Percentiles rank a stretch among this genome's conserved stretches.
These are phyloP conservation scores for Amyelois transitella DNA, from an alignment of 1,140 invertebrate species.

Conservation along the genomic window DNA sequence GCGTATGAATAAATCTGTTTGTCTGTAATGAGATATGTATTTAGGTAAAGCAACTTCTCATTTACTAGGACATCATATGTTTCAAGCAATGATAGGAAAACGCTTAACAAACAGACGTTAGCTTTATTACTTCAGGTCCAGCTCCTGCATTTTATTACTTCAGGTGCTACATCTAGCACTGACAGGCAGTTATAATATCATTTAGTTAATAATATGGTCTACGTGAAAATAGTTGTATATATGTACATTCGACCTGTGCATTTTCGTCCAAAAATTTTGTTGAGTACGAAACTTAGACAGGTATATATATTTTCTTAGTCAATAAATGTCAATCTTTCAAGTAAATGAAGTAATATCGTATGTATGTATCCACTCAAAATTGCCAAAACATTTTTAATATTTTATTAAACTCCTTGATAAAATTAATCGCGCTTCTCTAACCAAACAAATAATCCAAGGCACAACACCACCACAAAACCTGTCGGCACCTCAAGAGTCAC, in stretches of 20 bases:
- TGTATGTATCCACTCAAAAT: too few relatives aligned
- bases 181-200: neutral
- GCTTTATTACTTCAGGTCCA: too few relatives aligned
- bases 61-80: slow-evolving; percentile 16
- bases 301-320: too few relatives aligned
- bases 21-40: slow-evolving; percentile 13
- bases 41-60: slow-evolving; percentile 2
- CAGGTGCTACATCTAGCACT: neutral
- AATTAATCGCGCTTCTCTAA: too few relatives aligned
- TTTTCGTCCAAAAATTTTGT: too few relatives aligned
- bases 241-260: neutral
- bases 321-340: too few relatives aligned
- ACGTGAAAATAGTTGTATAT: neutral
- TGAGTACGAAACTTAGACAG: too few relatives aligned
- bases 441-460: neutral
- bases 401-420: too few relatives aligned
- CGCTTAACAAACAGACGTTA: neutral
- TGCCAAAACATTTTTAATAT: too few relatives aligned
- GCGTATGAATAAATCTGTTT: neutral
- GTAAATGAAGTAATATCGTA: too few relatives aligned
- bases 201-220: neutral
- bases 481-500: slow-evolving; percentile 27
- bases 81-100: slow-evolving; percentile 23
- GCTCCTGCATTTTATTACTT: neutral
- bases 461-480: slow-evolving; percentile 20